phyloP scores from a whole-genome alignment of 2,797 vertebrate species.

The Triplophysa yarkandensis region DNA sequence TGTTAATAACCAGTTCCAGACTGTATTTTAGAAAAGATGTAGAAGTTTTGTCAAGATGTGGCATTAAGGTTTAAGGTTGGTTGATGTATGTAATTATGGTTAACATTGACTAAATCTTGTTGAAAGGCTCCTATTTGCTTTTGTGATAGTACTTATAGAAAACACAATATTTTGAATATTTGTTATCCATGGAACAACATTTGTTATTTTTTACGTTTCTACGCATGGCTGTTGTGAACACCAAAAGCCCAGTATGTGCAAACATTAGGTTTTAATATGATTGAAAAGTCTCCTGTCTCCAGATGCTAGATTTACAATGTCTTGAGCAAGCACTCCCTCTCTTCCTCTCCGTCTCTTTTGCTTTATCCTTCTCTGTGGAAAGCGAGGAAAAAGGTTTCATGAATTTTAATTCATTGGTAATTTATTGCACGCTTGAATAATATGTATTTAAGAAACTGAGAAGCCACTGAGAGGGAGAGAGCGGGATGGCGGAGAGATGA shows the following conservation, averaged over 20 bases:
- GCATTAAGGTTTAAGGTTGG: constrained; percentile 36
- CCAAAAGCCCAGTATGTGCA: constrained; percentile 58
- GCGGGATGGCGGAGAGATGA: constrained; percentile 68
- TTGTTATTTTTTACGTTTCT: constrained; percentile 3
- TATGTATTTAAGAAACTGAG: constrained; percentile 77
- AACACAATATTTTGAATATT: constrained; percentile 21
- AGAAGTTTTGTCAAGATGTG: constrained; percentile 23
- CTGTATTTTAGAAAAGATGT: constrained; percentile 1
- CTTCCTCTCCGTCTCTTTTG: constrained; percentile 48
- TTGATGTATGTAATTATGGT: constrained; percentile 45
- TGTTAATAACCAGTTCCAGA: constrained; percentile 19
- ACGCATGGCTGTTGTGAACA: constrained; percentile 2
- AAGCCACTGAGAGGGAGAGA: constrained; percentile 53
- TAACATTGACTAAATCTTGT: constrained; percentile 18
- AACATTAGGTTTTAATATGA: constrained; percentile 66
- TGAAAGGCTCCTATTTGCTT: constrained; percentile 24
- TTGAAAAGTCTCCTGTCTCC: constrained; percentile 64
- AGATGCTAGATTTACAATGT: constrained; percentile 67
- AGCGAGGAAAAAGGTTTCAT: constrained; percentile 72
- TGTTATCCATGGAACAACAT: constrained; percentile 10
- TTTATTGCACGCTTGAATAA: constrained; percentile 76
- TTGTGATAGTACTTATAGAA: background rate
- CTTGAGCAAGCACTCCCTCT: constrained; percentile 62
- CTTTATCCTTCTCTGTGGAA: constrained; percentile 56
- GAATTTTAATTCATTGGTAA: constrained; percentile 77